A percentile compares a stretch with the other conserved stretches of the same genome.
These are phyloP conservation scores for Labrus mixtus DNA, from an alignment of 2,113 vertebrate species.

Conservation along the genomic window DNA sequence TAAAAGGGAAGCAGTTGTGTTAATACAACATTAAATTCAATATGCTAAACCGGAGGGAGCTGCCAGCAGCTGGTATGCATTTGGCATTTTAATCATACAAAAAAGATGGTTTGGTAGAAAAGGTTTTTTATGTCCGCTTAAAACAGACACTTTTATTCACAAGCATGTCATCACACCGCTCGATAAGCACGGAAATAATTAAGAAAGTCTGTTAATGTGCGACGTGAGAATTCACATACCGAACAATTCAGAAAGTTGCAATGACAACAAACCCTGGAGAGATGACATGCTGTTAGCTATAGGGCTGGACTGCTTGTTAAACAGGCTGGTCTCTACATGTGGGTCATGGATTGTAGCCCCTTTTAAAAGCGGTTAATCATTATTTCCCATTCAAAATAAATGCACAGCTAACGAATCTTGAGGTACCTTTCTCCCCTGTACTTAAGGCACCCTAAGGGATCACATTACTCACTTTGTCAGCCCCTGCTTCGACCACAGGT, in stretches of 20 bases:
- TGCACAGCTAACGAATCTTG: background rate
- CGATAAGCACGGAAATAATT: conserved; percentile 24
- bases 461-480: background rate
- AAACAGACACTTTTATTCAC: conserved; percentile 25
- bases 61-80: conserved; percentile 43
- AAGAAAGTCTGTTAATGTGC: conserved; percentile 15
- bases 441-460: background rate
- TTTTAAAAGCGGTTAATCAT: background rate
- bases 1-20: conserved; percentile 8
- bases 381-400: background rate
- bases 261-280: background rate
- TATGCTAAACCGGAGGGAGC: conserved; percentile 34
- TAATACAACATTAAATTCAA: conserved; percentile 55
- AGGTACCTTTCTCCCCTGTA: background rate
- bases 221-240: background rate
- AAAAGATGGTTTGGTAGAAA: conserved; percentile 41
- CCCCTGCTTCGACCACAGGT: background rate
- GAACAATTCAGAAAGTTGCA: background rate
- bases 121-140: conserved; percentile 7
- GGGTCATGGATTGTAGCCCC: background rate
- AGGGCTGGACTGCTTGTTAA: background rate
- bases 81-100: conserved; percentile 38
- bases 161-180: conserved; percentile 34
- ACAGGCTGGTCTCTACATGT: background rate
- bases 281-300: background rate